phyloP scores from a whole-genome alignment of 1,140 invertebrate species.

The Sogatella furcifera region DNA sequence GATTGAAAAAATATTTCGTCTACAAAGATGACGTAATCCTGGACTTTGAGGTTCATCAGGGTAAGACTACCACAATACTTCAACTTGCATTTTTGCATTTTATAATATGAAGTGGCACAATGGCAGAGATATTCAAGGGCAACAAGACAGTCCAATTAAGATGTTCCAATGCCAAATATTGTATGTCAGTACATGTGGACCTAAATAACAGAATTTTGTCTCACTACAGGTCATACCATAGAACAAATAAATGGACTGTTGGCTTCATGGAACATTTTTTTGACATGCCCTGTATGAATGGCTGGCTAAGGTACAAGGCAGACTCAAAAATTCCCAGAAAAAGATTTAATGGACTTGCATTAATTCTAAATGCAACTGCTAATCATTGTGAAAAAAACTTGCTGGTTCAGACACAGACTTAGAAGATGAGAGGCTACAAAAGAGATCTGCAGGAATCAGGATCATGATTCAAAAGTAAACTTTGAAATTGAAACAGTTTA shows the following conservation, averaged over 20 bases:
- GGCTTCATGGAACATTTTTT: slow-evolving; percentile 4
- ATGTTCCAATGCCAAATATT: too few relatives aligned
- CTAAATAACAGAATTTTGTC: neutral
- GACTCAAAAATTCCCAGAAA: neutral
- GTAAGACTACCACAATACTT: slow-evolving; percentile 1
- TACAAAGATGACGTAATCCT: slow-evolving; percentile 19
- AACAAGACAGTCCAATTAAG: neutral
- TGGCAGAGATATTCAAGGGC: neutral
- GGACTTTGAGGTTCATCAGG: slow-evolving; percentile 24
- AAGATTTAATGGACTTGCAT: slow-evolving; percentile 5
- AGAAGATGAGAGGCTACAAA: slow-evolving; percentile 2
- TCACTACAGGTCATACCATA: slow-evolving; percentile 10
- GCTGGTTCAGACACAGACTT: neutral
- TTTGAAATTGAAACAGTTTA: too few relatives aligned
- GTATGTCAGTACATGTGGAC: neutral
- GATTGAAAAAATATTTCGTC: slow-evolving; percentile 20
- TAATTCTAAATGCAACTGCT: slow-evolving; percentile 4
- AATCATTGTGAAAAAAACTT: neutral
- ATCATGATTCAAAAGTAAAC: too few relatives aligned
- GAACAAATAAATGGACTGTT: slow-evolving; percentile 7
- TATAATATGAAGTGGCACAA: neutral
- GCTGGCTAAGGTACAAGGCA: slow-evolving; percentile 5
- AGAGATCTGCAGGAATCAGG: neutral
- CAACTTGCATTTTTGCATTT: neutral
- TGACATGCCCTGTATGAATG: neutral